Percentiles rank a stretch among this genome's conserved stretches.
phyloP scores from a whole-genome alignment of 2,113 vertebrate species.

The Sarotherodon lohbergeri region DNA sequence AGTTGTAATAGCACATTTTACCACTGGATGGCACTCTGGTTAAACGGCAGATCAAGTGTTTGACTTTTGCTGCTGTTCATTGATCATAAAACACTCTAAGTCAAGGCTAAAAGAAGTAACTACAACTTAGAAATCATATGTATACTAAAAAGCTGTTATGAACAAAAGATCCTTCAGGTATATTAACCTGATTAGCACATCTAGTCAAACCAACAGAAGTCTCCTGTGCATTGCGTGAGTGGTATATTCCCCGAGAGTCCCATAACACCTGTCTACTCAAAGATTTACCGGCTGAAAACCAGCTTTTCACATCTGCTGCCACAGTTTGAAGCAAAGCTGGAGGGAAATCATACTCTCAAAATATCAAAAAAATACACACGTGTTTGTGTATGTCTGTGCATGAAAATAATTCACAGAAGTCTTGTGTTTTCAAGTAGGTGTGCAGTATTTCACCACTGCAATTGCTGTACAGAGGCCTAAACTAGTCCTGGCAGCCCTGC shows the following conservation, averaged over 20 bases:
- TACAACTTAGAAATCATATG: background rate
- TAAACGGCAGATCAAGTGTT: background rate
- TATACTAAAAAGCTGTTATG: background rate
- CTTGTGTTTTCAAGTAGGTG: background rate
- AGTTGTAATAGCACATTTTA: background rate
- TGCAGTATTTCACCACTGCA: background rate
- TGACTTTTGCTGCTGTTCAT: background rate
- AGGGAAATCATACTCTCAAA: constrained; percentile 10
- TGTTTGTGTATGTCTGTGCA: background rate
- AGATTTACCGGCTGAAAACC: constrained; percentile 27
- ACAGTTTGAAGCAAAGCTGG: background rate
- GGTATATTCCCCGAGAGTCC: background rate
- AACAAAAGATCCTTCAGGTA: background rate
- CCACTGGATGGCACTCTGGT: constrained; percentile 69
- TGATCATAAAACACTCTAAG: background rate
- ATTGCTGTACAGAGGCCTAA: background rate
- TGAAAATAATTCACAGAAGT: background rate
- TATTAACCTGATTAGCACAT: background rate
- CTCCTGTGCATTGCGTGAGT: background rate
- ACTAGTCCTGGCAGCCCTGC: background rate
- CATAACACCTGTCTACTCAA: constrained; percentile 15
- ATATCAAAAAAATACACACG: background rate
- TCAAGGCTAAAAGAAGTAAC: background rate
- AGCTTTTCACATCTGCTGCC: constrained; percentile 3
- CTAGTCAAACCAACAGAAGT: background rate